These are phyloP conservation scores for Pica pica DNA, from an alignment of 2,113 vertebrate species.

Conservation along the genomic window DNA sequence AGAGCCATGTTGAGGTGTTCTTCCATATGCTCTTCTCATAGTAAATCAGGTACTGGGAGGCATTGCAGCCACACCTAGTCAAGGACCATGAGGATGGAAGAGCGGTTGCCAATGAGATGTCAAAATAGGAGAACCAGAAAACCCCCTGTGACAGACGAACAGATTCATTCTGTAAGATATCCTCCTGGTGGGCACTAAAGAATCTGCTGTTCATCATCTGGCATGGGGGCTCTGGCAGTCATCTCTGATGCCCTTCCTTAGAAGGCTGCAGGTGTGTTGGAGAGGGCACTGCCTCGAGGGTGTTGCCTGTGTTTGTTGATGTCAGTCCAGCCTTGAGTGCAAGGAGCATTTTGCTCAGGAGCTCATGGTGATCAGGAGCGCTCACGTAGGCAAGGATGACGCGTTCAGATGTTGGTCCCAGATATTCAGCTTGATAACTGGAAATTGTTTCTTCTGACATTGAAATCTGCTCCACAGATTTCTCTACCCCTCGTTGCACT, in stretches of 20 bases:
- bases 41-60: background rate
- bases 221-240: background rate
- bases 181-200: background rate
- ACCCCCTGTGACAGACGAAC: background rate
- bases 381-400: background rate
- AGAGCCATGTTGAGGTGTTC: background rate
- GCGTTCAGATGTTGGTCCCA: background rate
- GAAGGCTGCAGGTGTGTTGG: background rate
- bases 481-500: background rate
- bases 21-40: background rate
- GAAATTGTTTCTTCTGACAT: background rate
- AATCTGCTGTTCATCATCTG: background rate
- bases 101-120: background rate
- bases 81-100: background rate
- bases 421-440: background rate
- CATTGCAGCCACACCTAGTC: background rate
- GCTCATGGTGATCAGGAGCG: background rate
- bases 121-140: background rate
- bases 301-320: accelerated
- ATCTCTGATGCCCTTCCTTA: background rate
- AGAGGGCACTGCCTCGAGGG: background rate
- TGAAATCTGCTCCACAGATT: background rate
- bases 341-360: background rate
- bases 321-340: background rate
- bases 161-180: background rate